Evolutionary conservation across 2,797 vertebrate genomes (phyloP).

Genomic region (Phrynocephalus vlangalii): DNA sequence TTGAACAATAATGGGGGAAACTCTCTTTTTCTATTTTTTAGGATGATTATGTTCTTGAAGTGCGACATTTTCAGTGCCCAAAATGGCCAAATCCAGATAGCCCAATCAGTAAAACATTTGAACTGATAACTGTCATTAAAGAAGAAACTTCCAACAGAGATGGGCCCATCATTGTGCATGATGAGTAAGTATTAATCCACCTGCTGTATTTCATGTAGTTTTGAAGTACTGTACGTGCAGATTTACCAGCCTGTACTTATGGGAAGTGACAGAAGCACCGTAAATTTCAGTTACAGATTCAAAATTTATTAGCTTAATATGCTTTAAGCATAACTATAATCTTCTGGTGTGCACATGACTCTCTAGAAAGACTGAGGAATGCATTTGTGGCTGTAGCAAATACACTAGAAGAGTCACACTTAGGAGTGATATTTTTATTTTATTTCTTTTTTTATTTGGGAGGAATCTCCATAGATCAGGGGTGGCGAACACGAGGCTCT

Average conservation of each 20-base stretch:
- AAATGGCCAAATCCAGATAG: constrained; percentile 96
- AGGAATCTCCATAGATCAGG: not conserved
- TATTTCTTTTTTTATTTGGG: no score
- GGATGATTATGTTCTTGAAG: constrained; percentile 95
- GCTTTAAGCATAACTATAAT: not conserved
- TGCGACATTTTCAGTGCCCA: constrained; percentile 90
- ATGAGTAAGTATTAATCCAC: constrained; percentile 85
- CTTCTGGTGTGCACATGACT: no score
- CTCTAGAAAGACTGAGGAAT: not conserved
- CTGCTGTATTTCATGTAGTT: not conserved
- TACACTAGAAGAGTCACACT: not conserved
- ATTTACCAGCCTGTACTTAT: constrained; percentile 5
- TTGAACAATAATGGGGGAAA: not conserved
- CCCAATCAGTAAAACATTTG: constrained; percentile 92
- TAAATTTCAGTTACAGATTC: not conserved
- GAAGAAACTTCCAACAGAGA: constrained; percentile 84
- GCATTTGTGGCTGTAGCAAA: not conserved
- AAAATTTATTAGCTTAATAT: not conserved
- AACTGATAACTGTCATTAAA: constrained; percentile 89
- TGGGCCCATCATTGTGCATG: constrained; percentile 89
- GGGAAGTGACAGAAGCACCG: not conserved
- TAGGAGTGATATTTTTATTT: no score
- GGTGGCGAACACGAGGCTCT: no score
- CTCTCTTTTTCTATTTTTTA: constrained; percentile 62
- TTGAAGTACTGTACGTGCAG: constrained; percentile 2